Evolutionary conservation across 2,888 invertebrate genomes (phyloP), one percentile per base, ranked within the genome.

Genomic region (Leptinotarsa juncta): DNA sequence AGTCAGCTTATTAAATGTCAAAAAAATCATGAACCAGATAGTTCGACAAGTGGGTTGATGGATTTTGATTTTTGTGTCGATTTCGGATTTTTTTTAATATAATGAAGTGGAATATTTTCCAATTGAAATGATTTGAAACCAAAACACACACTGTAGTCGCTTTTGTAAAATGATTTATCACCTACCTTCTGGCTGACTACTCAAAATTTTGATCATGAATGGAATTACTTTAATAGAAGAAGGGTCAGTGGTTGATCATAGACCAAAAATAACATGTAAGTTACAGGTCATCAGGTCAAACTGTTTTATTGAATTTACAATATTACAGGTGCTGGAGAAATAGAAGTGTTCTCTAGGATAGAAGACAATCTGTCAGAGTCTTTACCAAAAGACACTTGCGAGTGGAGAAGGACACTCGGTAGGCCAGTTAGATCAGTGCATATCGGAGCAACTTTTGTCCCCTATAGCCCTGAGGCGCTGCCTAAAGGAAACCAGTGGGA

Each of bases 321-420:
- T 70, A 67, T 81, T 81, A 60, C 77, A 86, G 87, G 94, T 90
- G 93, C 94, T 83, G 97, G 97, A 78, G 96, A 96, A 87, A 91
- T 93, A 88, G 94, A 94, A 82, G 91, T 97, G 77, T 97, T 97
- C 89, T 93, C 94, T 81, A 92, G 93, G n/a, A 89, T 97, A 83
- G 94, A 95, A 87, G 91, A 94, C 70, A 93, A 93, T 79, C 90
- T 97, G 70, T 89, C 93, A 15, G 93, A 94, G 81, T 93, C 95
- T 4, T 91, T 98, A 79, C 96, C 97, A 0, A 92, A 94, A 84
- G 97, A 97, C 85, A 91, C 94, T 0, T 94, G 94, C 81, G 98
- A 98, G 89, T 98, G 97, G 97, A 92, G 95, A 80, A 91, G 97
- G 78, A 95, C 96, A 1, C 95, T 95, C 84, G 96, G 97, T 48